These are phyloP conservation scores for Dioctria linearis DNA, from an alignment of 2,888 invertebrate species.

Conservation along the genomic window DNA sequence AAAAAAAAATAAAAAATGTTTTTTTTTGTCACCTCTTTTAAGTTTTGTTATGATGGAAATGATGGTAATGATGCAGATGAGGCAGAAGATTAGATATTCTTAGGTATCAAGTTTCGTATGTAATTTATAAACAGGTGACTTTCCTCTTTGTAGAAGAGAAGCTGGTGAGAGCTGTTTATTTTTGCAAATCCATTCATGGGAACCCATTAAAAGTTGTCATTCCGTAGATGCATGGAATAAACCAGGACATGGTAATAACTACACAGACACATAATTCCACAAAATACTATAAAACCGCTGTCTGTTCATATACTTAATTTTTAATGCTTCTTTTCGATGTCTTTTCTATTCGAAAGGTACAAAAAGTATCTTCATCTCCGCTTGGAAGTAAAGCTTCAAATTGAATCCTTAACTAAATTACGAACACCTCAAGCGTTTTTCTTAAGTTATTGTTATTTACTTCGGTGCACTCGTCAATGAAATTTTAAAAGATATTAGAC, in stretches of 20 bases:
- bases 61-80: background rate
- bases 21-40: background rate
- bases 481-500: constrained; percentile 1
- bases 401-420: background rate
- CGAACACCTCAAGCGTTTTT: background rate
- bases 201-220: too few relatives aligned
- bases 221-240: too few relatives aligned
- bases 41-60: background rate
- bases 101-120: background rate
- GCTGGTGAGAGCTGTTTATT: too few relatives aligned
- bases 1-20: too few relatives aligned
- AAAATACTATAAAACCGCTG: too few relatives aligned
- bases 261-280: too few relatives aligned
- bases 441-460: background rate
- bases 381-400: background rate
- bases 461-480: background rate
- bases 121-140: constrained; percentile 21
- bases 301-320: too few relatives aligned
- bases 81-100: constrained; percentile 5
- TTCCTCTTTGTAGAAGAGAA: background rate
- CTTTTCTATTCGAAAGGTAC: too few relatives aligned
- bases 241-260: too few relatives aligned
- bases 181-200: too few relatives aligned
- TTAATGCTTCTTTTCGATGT: too few relatives aligned
- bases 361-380: too few relatives aligned